Evolutionary conservation across 2,113 vertebrate genomes (phyloP).

Genomic region (Oceanodroma tethys): DNA sequence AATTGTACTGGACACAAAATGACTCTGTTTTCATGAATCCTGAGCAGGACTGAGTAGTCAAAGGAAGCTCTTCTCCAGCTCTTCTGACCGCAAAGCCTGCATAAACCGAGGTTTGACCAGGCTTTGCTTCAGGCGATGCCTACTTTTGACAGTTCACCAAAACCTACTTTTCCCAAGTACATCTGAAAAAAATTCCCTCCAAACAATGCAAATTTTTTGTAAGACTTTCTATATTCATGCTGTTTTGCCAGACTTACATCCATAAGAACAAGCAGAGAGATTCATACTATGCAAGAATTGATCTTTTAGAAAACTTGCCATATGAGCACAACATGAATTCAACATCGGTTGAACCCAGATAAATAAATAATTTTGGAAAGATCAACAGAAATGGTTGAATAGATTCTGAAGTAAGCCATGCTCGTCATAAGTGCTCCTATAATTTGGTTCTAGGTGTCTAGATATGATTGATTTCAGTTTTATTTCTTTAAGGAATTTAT

Average conservation of each 20-base stretch:
- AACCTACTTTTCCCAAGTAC: neutral
- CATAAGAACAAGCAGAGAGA: neutral
- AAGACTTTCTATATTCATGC: neutral
- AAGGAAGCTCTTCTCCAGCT: neutral
- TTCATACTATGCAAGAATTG: neutral
- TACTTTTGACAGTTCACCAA: neutral
- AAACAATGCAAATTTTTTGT: neutral
- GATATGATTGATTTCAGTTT: neutral
- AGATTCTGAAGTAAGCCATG: neutral
- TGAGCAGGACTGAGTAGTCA: neutral
- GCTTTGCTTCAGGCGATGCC: neutral
- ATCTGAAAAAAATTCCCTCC: neutral
- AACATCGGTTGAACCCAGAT: neutral
- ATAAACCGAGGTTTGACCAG: neutral
- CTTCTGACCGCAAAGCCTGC: neutral
- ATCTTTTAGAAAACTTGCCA: neutral
- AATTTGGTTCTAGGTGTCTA: neutral
- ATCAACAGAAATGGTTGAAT: neutral
- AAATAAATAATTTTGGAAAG: neutral
- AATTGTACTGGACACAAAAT: neutral
- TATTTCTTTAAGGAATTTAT: neutral
- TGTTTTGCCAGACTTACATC: neutral
- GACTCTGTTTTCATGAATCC: neutral
- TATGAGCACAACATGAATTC: neutral
- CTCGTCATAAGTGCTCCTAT: neutral